Evolutionary conservation across 1,140 invertebrate genomes (phyloP).

Genomic region (Augochlora pura): DNA sequence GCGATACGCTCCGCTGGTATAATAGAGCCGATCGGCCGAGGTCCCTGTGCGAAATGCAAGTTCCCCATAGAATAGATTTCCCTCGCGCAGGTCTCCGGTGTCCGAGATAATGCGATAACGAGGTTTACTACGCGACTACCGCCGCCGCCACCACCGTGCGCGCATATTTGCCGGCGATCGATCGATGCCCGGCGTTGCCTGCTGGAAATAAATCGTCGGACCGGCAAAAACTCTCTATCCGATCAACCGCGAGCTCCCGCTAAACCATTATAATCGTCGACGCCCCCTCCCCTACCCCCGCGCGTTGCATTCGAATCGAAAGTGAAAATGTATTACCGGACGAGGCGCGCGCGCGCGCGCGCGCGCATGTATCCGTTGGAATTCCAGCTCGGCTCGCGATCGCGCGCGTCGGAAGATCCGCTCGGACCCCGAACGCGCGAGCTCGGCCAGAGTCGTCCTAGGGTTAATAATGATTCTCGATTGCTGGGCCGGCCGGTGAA

Average conservation of each 20-base stretch:
- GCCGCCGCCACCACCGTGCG: too few species aligned
- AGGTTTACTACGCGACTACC: slow-evolving; percentile 65
- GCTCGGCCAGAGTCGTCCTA: slow-evolving; percentile 9
- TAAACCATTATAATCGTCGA: not conserved
- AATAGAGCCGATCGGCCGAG: slow-evolving; percentile 64
- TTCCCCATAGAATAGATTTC: slow-evolving; percentile 72
- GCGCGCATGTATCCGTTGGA: not conserved
- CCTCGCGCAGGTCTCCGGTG: slow-evolving; percentile 63
- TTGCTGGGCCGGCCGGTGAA: slow-evolving; percentile 29
- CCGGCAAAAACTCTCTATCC: slow-evolving; percentile 37
- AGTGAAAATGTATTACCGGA: not conserved
- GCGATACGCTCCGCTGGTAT: slow-evolving; percentile 64
- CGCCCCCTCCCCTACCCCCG: too few species aligned
- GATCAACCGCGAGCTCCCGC: not conserved
- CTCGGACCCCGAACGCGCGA: too few species aligned
- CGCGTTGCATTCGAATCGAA: not conserved
- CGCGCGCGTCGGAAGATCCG: too few species aligned
- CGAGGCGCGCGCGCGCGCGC: too few species aligned
- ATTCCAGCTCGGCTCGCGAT: too few species aligned
- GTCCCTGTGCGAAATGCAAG: slow-evolving; percentile 64
- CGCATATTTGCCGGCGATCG: slow-evolving; percentile 56
- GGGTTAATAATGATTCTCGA: slow-evolving; percentile 47
- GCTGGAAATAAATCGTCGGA: slow-evolving; percentile 53
- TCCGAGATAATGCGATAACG: slow-evolving; percentile 75
- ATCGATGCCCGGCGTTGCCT: slow-evolving; percentile 33